Conservation (phyloP, 2,888 invertebrate species). For the Lottia scabra region DNA sequence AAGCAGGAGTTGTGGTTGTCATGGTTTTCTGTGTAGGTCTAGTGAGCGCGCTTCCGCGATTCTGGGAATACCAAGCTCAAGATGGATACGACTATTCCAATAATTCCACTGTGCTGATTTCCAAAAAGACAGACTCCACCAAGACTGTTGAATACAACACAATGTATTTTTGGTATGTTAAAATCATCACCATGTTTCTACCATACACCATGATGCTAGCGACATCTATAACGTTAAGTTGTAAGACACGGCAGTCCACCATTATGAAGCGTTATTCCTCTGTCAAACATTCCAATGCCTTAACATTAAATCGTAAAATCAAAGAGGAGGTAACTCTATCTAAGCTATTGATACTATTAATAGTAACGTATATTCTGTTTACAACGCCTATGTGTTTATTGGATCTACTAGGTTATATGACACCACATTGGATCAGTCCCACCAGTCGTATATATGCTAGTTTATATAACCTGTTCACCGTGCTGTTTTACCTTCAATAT, state of each 20-base stretch:
- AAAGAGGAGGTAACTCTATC: slow-evolving; percentile 58
- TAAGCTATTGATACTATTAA: slow-evolving; percentile 54
- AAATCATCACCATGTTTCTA: slow-evolving; percentile 59
- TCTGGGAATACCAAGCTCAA: slow-evolving; percentile 61
- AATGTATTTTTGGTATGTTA: slow-evolving; percentile 65
- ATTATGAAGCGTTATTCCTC: slow-evolving; percentile 46
- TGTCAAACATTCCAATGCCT: slow-evolving; percentile 51
- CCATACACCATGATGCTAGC: slow-evolving; percentile 56
- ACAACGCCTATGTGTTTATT: slow-evolving; percentile 58
- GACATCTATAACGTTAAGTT: slow-evolving; percentile 49
- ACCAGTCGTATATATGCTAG: slow-evolving; percentile 43
- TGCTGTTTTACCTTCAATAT: slow-evolving; percentile 61
- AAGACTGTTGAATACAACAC: slow-evolving; percentile 58
- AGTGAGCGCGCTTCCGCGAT: slow-evolving; percentile 62
- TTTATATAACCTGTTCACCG: slow-evolving; percentile 55
- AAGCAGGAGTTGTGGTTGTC: slow-evolving; percentile 57
- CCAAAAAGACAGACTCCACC: slow-evolving; percentile 47
- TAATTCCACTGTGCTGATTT: slow-evolving; percentile 44
- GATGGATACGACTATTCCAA: slow-evolving; percentile 37
- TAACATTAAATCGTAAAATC: slow-evolving; percentile 51
- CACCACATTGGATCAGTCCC: slow-evolving; percentile 39
- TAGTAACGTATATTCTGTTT: slow-evolving; percentile 54
- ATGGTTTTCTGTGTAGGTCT: slow-evolving; percentile 61
- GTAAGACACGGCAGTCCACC: slow-evolving; percentile 45
- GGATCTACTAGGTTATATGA: slow-evolving; percentile 46